phyloP scores from a whole-genome alignment of 1,140 invertebrate species.

The Daktulosphaira vitifoliae region DNA sequence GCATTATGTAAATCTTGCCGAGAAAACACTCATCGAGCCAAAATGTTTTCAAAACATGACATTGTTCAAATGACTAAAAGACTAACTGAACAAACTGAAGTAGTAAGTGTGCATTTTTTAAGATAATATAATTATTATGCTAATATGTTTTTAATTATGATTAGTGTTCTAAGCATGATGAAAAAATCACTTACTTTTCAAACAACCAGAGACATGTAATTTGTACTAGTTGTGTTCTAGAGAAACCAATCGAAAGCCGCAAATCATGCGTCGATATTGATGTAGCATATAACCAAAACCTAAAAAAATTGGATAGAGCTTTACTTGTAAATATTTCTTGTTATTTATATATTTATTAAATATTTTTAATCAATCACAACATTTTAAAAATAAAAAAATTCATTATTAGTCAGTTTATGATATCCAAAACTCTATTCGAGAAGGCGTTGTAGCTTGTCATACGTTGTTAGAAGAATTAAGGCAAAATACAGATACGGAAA shows the following conservation, averaged over 20 bases:
- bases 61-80: constrained; percentile 62
- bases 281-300: constrained; percentile 58
- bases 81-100: constrained; percentile 53
- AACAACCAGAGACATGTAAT: constrained; percentile 58
- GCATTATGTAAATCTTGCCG: constrained; percentile 58
- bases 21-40: constrained; percentile 61
- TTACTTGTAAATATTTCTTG: constrained; percentile 43
- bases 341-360: not conserved
- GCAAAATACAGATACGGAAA: constrained; percentile 57
- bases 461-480: constrained; percentile 56
- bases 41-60: constrained; percentile 65
- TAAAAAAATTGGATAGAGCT: constrained; percentile 56
- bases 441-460: constrained; percentile 56
- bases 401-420: constrained; percentile 49
- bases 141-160: constrained; percentile 31
- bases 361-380: not conserved
- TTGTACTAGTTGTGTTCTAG: constrained; percentile 61
- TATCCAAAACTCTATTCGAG: constrained; percentile 54
- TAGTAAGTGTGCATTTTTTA: constrained; percentile 43
- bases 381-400: not conserved
- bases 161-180: constrained; percentile 57
- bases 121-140: not conserved
- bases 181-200: constrained; percentile 64
- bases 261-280: constrained; percentile 63
- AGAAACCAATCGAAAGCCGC: constrained; percentile 54